Evolutionary conservation across 1,140 invertebrate genomes (phyloP).

Genomic region (Zaprionus gabonicus): DNA sequence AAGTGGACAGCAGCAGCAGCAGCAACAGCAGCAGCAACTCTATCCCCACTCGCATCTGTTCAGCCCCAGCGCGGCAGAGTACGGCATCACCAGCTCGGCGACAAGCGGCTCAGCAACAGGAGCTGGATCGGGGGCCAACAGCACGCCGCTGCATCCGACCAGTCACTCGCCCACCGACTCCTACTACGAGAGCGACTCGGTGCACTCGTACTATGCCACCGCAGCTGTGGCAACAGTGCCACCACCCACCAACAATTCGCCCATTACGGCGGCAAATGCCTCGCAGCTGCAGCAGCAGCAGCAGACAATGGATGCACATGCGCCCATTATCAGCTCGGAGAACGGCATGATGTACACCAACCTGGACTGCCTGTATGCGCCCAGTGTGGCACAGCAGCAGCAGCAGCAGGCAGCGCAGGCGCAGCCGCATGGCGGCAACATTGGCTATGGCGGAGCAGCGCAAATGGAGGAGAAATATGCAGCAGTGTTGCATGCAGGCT

Average conservation of each 20-base stretch:
- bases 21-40: conserved; percentile 52
- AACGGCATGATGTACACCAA: conserved; percentile 96
- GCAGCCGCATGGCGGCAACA: conserved; percentile 33
- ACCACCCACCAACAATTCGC: conserved; percentile 79
- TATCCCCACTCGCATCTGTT: conserved; percentile 80
- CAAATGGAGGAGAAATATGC: conserved; percentile 79
- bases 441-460: conserved; percentile 37
- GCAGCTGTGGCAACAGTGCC: conserved; percentile 76
- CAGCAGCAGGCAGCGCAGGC: conserved; percentile 54
- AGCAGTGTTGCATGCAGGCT: conserved; percentile 74
- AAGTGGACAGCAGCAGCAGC: conserved; percentile 52
- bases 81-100: conserved; percentile 77
- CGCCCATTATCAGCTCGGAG: conserved; percentile 91
- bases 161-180: conserved; percentile 79
- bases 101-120: conserved; percentile 45
- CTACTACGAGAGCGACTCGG: conserved; percentile 80
- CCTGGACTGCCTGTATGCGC: conserved; percentile 88
- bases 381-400: conserved; percentile 43
- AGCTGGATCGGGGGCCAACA: conserved; percentile 23
- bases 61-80: conserved; percentile 83
- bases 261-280: conserved; percentile 78
- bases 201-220: conserved; percentile 80
- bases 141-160: conserved; percentile 71
- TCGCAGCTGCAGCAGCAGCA: conserved; percentile 58
- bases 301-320: conserved; percentile 73